Evolutionary conservation across 2,888 invertebrate genomes (phyloP).

Genomic region (Orthonevra nobilis): DNA sequence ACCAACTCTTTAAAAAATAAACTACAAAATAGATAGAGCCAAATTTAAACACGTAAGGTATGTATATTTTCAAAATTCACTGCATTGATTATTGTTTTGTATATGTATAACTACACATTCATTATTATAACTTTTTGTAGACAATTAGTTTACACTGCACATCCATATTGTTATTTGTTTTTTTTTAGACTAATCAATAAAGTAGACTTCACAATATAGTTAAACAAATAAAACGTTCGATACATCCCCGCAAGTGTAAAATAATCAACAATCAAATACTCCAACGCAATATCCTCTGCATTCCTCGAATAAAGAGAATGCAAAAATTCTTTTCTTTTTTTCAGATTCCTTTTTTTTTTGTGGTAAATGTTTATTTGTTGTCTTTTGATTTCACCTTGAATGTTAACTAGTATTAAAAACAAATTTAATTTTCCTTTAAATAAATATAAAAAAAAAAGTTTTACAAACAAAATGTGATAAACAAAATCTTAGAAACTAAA

Average conservation of each 20-base stretch:
- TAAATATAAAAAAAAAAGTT: conserved; percentile 17
- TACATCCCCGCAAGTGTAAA: conserved; percentile 11
- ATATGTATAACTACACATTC: conserved; percentile 25
- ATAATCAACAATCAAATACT: conserved; percentile 14
- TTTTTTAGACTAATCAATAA: conserved; percentile 4
- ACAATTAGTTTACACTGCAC: conserved; percentile 19
- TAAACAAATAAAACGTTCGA: conserved; percentile 31
- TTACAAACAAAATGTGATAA: conserved; percentile 14
- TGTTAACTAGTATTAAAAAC: conserved; percentile 33
- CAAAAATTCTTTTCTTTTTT: too few species aligned
- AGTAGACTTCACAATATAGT: conserved; percentile 37
- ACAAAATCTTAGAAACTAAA: conserved; percentile 54
- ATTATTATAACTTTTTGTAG: conserved; percentile 14
- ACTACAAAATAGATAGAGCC: too few species aligned
- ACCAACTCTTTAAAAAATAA: too few species aligned
- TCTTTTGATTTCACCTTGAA: conserved; percentile 30
- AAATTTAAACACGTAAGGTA: conserved; percentile 47
- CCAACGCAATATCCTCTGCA: too few species aligned
- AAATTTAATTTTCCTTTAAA: conserved; percentile 29
- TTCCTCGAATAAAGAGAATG: too few species aligned
- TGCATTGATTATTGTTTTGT: conserved; percentile 39
- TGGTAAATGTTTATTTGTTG: conserved; percentile 28
- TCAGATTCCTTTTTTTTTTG: background rate
- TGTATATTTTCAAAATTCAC: conserved; percentile 49
- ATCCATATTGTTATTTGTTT: conserved; percentile 4